These are phyloP conservation scores for Notarius quadriscutis DNA, from an alignment of 2,113 vertebrate genomes.

Conservation along the genomic window DNA sequence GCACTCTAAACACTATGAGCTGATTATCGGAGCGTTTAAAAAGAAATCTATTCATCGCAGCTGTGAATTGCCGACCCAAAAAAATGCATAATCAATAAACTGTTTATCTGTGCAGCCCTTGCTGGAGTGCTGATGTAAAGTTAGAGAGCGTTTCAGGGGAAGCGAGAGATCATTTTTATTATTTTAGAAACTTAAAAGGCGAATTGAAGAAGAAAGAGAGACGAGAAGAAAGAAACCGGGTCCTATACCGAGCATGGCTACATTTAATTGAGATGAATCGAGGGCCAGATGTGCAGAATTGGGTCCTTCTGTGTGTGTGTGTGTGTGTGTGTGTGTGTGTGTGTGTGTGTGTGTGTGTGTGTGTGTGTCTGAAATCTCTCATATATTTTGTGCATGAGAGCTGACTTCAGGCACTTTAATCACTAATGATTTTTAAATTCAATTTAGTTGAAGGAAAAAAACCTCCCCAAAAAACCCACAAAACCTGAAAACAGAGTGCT, in stretches of 20 bases:
- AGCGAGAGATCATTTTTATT: not conserved
- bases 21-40: slow-evolving; percentile 2
- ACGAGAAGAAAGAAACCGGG: not conserved
- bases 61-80: not conserved
- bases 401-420: slow-evolving; percentile 12
- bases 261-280: slow-evolving; percentile 8
- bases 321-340: not conserved
- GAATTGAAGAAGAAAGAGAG: not conserved
- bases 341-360: not conserved
- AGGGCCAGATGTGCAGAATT: slow-evolving; percentile 27
- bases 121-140: not conserved
- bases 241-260: not conserved
- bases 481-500: not conserved
- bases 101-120: not conserved
- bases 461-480: not conserved
- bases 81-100: not conserved
- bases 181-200: not conserved
- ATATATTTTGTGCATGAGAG: slow-evolving; percentile 1
- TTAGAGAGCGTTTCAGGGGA: not conserved
- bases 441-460: not conserved
- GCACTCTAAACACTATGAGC: not conserved
- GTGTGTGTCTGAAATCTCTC: not conserved
- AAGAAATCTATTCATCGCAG: slow-evolving; percentile 1
- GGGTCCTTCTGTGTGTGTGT: not conserved
- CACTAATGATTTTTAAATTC: slow-evolving; percentile 10